Evolutionary conservation across 2,797 vertebrate species (phyloP), one percentile per base, ranked within the genome.

Genomic region (Telmatherina bonti): DNA sequence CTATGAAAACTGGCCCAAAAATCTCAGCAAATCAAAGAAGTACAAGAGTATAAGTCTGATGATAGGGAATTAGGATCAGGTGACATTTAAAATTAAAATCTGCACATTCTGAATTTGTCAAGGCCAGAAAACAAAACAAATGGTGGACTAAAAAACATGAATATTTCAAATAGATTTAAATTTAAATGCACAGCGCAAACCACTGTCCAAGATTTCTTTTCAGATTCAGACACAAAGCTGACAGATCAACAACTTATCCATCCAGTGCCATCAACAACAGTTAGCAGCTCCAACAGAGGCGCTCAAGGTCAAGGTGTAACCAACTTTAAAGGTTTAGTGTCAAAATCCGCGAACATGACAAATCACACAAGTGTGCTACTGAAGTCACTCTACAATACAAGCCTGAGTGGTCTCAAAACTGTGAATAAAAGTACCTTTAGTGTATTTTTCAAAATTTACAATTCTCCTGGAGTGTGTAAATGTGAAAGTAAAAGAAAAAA

Each of bases 81-180:
- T 59, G 62, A 43, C 29, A 74, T 72, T 53, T 33, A 12, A n/a
- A 26, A 74, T 84, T 85, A 86, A 88, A 87, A 89, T 77, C 66
- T 63, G 63, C 73, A 62, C 71, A 49, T 47, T 57, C 9, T 68
- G 55, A 33, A 45, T 49, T 30, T 33, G 62, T 72, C 36, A 61
- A 45, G 35, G 58, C 66, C 6, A 56, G 36, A 52, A 60, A 68
- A 51, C 49, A 63, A 62, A 36, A 63, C 47, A 61, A 72, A 10
- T 22, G 45, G 45, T 62, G 33, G 76, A 74, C 70, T 84, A 84
- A 89, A n/a, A 90, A 90, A 70, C 66, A 78, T 18, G 45, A 5
- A 70, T 72, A 56, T 69, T 51, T 71, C n/a, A 54, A 78, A 75
- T 71, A 64, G 38, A 72, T 60, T 73, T 43, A 41, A 11, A 64